phyloP scores from a whole-genome alignment of 2,888 invertebrate genomes.

The Adelognathus sp. region DNA sequence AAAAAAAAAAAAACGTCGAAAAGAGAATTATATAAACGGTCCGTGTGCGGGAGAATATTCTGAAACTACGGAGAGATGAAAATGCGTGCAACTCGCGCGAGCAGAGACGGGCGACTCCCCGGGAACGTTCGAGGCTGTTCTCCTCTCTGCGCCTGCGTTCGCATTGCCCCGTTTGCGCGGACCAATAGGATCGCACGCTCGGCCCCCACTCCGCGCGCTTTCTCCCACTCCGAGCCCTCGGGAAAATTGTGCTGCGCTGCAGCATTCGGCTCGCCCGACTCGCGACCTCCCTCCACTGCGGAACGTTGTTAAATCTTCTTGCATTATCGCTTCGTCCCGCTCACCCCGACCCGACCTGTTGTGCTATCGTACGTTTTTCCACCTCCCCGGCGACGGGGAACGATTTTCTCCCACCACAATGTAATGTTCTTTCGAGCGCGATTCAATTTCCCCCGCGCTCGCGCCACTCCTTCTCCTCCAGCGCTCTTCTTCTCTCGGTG shows the following conservation, averaged over 20 bases:
- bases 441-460: slow-evolving; percentile 15
- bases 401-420: slow-evolving; percentile 40
- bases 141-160: slow-evolving; percentile 73
- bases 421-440: slow-evolving; percentile 22
- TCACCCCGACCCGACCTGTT: neutral
- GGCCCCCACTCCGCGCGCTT: slow-evolving; percentile 55
- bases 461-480: slow-evolving; percentile 29
- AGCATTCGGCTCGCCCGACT: neutral
- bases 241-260: neutral
- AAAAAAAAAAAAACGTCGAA: neutral
- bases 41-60: neutral
- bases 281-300: neutral
- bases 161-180: slow-evolving; percentile 38
- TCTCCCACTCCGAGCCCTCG: neutral
- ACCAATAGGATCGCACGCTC: slow-evolving; percentile 63
- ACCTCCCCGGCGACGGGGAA: neutral
- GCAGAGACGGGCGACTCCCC: slow-evolving; percentile 78
- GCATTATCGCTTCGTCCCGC: slow-evolving; percentile 14
- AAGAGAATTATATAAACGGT: neutral
- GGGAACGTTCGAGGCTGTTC: slow-evolving; percentile 67
- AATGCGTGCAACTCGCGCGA: slow-evolving; percentile 79
- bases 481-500: slow-evolving; percentile 27
- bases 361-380: neutral
- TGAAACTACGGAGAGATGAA: slow-evolving; percentile 48
- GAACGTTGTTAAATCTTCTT: slow-evolving; percentile 3